Conservation (phyloP, 2,797 vertebrate species). For the Oryzias sinensis region DNA sequence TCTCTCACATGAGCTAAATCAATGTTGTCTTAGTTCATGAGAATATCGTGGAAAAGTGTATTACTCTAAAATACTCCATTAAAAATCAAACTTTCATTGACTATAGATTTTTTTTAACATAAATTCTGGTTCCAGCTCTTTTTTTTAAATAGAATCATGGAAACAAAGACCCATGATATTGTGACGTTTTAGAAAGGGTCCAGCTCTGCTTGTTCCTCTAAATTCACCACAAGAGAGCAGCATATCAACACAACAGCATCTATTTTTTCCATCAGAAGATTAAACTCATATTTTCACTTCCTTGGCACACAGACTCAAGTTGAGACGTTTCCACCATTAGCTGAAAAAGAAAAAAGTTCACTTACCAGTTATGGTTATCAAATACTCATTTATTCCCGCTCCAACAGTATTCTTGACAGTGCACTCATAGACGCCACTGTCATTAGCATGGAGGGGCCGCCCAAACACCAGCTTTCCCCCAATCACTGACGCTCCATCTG, state of each 20-base stretch:
- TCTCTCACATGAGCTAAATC: not conserved
- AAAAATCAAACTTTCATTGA: no score
- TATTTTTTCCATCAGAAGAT: not conserved
- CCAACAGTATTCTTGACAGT: conserved; percentile 61
- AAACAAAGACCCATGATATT: not conserved
- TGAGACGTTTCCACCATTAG: not conserved
- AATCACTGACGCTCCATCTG: conserved; percentile 36
- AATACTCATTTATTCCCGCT: conserved; percentile 41
- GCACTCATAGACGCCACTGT: conserved; percentile 73
- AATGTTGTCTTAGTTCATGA: no score
- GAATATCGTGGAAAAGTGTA: no score
- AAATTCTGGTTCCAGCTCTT: no score
- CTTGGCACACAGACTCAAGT: not conserved
- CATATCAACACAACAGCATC: conserved; percentile 15
- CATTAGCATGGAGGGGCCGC: conserved; percentile 57
- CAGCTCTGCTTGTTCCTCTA: not conserved
- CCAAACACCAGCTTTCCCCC: conserved; percentile 63
- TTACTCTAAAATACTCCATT: no score
- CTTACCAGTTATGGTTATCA: conserved; percentile 46
- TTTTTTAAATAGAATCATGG: not conserved
- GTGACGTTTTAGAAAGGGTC: no score
- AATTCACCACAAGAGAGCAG: conserved; percentile 55
- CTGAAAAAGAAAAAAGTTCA: not conserved
- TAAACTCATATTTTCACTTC: not conserved
- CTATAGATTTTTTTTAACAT: no score